A percentile compares a stretch with the other conserved stretches of the same genome.
Conservation (phyloP, 2,797 vertebrate species). For the Pitangus sulphuratus region DNA sequence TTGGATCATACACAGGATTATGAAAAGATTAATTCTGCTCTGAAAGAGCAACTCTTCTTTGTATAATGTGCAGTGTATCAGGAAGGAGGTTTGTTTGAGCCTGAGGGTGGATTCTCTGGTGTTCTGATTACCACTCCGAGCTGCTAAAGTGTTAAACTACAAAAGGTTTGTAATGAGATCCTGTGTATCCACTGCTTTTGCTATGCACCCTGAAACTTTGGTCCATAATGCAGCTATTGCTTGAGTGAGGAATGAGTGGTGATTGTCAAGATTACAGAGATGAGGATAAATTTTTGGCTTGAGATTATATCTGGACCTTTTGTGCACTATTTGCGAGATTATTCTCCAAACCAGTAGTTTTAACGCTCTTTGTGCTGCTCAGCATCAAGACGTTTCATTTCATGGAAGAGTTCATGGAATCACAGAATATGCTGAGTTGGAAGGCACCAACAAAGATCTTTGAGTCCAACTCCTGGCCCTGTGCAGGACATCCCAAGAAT, state of each 20-base stretch:
- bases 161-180: neutral
- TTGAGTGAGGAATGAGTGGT: neutral
- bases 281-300: neutral
- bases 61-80: neutral
- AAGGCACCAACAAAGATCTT: neutral
- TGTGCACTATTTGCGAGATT: neutral
- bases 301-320: neutral
- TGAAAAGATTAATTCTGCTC: neutral
- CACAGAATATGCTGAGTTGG: neutral
- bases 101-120: neutral
- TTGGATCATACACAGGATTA: neutral
- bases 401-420: neutral
- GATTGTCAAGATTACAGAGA: neutral
- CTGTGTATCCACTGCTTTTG: neutral
- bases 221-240: neutral
- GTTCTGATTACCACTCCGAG: neutral
- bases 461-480: neutral
- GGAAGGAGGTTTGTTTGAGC: neutral
- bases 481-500: rapidly evolving
- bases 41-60: neutral
- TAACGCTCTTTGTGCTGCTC: neutral
- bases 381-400: neutral
- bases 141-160: neutral
- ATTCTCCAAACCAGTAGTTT: neutral
- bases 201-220: neutral